Base-by-base conservation (phyloP, 1,140 invertebrate genomes). In the Parapsyche elsis region DNA sequence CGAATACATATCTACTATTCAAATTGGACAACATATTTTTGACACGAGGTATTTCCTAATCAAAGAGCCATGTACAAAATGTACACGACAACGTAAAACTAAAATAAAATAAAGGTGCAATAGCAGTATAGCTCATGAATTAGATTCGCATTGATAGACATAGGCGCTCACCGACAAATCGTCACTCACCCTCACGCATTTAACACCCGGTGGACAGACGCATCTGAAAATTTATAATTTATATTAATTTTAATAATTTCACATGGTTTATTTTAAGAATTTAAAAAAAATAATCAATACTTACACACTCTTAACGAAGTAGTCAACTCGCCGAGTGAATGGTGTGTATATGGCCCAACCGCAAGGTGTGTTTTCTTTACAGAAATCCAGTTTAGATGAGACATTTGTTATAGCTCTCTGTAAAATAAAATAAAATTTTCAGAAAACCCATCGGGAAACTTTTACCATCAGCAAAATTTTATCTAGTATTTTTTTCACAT, bases 281-380 rank as follows among this genome's bases (percentile, higher is more conserved):
- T 49, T 14, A 74, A 10, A 21, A 78, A 59, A 38, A 71, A 24
- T 70, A 53, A 16, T 21, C 49, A n/a, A 80, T 77, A 90, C 92
- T 92, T 88, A 93, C 92, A 71, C 89, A 85, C 92, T 93, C 71
- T 86, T 89, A 85, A 93, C 90, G 84, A 90, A 92, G 73, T 90
- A 90, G 49, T 90, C 87, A 9, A 91, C 84, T 24, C 86, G 85
- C 38, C 90, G 88, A 5, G 87, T 87, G 26, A 86, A 85, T 23
- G 89, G 87, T 21, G 88, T 85, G 83, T 93, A 94, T 0, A 93
- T 89, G 24, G 90, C 89, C 92, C 92, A 94, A 64, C 90, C 92
- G 81, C 92, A 93, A 0, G 92, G 92, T 1, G 88, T 90, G 9
- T 80, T 84, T 0, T 79, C 82, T 14, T 85, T 84, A 82, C 90